Evolutionary conservation across 2,888 invertebrate genomes (phyloP).

Genomic region (Nineta flava): DNA sequence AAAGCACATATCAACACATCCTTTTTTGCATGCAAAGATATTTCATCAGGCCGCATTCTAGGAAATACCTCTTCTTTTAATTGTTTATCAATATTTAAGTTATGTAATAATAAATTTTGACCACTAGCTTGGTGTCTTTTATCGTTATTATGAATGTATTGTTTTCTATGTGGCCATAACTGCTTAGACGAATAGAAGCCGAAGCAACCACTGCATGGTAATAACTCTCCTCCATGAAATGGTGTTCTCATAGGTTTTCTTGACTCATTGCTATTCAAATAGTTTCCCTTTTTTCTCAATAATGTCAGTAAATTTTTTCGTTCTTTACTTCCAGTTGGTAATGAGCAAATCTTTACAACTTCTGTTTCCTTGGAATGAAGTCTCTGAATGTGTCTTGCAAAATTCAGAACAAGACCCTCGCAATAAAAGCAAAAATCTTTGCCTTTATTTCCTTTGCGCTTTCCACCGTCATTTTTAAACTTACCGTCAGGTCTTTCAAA

Average conservation of each 20-base stretch:
- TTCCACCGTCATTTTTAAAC: too few relatives aligned
- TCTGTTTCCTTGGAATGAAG: background rate
- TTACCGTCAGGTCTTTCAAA: too few relatives aligned
- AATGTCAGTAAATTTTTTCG: slow-evolving; percentile 5
- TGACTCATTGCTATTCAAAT: slow-evolving; percentile 7
- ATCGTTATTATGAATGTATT: slow-evolving; percentile 5
- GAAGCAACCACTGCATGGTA: slow-evolving; percentile 14
- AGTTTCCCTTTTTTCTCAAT: slow-evolving; percentile 13
- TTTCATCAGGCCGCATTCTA: too few relatives aligned
- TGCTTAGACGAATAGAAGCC: slow-evolving; percentile 14
- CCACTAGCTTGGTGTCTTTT: background rate
- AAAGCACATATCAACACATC: slow-evolving; percentile 13
- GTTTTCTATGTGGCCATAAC: slow-evolving; percentile 14
- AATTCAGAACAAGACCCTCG: background rate
- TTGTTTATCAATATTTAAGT: slow-evolving; percentile 8
- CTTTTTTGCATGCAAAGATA: slow-evolving; percentile 10
- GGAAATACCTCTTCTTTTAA: too few relatives aligned
- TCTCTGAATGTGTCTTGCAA: background rate
- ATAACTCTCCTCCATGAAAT: too few relatives aligned
- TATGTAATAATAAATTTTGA: slow-evolving; percentile 6
- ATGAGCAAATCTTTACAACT: slow-evolving; percentile 7
- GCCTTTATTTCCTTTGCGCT: background rate
- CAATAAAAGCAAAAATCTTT: background rate
- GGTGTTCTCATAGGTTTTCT: slow-evolving; percentile 10
- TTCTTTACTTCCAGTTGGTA: slow-evolving; percentile 3